Conservation (phyloP, 2,888 invertebrate species). For the Diachrysia chrysitis region DNA sequence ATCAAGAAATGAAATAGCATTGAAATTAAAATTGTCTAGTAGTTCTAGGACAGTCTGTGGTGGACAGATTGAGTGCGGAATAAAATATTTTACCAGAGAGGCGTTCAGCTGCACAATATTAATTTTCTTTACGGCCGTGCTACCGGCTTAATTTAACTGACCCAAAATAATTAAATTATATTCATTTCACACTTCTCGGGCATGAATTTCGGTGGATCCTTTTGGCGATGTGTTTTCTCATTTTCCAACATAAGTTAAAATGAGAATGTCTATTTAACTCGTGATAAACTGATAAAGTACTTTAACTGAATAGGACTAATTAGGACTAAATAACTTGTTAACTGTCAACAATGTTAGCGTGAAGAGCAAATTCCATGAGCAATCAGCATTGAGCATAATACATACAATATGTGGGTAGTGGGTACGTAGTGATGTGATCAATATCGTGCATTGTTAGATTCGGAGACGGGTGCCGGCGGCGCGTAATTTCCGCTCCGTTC, state of each 20-base stretch:
- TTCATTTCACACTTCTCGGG: slow-evolving; percentile 55
- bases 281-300: slow-evolving; percentile 46
- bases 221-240: slow-evolving; percentile 46
- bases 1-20: slow-evolving; percentile 32
- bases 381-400: slow-evolving; percentile 50
- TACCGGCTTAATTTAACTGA: slow-evolving; percentile 53
- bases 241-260: slow-evolving; percentile 49
- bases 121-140: slow-evolving; percentile 56
- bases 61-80: slow-evolving; percentile 49
- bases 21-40: slow-evolving; percentile 35
- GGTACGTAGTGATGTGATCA: slow-evolving; percentile 55
- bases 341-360: slow-evolving; percentile 17
- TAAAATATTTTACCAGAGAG: slow-evolving; percentile 53
- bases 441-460: slow-evolving; percentile 62
- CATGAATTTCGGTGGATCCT: slow-evolving; percentile 51
- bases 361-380: slow-evolving; percentile 35
- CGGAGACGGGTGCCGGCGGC: slow-evolving; percentile 58
- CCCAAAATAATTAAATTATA: slow-evolving; percentile 60
- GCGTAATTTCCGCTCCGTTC: slow-evolving; percentile 63
- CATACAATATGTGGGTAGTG: slow-evolving; percentile 38
- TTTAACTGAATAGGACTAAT: slow-evolving; percentile 16
- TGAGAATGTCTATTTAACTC: slow-evolving; percentile 33
- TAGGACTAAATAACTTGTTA: background rate
- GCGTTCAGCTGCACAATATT: slow-evolving; percentile 58
- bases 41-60: slow-evolving; percentile 42